Percentiles rank a stretch among this genome's conserved stretches.
Evolutionary conservation across 2,113 vertebrate genomes (phyloP).

Genomic region (Columba janthina): DNA sequence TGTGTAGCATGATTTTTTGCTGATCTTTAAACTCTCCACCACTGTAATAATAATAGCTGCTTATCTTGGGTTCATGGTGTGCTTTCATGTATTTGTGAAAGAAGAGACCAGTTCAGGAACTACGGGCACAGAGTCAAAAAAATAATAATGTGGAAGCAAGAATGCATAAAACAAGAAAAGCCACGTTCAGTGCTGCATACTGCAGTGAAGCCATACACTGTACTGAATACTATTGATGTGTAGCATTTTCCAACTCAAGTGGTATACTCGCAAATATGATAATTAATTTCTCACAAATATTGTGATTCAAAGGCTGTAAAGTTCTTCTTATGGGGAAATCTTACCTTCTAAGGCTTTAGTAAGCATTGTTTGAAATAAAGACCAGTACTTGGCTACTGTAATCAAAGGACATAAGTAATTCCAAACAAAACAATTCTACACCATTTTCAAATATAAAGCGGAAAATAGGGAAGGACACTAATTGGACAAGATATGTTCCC

Average conservation of each 20-base stretch:
- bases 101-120: not conserved
- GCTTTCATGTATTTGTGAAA: not conserved
- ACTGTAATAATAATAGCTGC: not conserved
- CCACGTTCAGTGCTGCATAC: not conserved
- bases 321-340: not conserved
- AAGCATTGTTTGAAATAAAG: not conserved
- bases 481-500: not conserved
- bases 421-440: not conserved
- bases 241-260: not conserved
- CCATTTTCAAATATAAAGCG: not conserved
- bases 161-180: not conserved
- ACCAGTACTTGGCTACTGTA: not conserved
- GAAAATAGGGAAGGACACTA: slow-evolving; percentile 14
- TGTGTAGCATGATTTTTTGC: not conserved
- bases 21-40: slow-evolving; percentile 19
- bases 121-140: not conserved
- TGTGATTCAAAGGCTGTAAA: not conserved
- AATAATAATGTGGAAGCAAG: not conserved
- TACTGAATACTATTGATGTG: not conserved
- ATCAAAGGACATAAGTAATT: not conserved
- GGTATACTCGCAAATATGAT: not conserved
- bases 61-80: not conserved
- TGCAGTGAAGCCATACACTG: not conserved
- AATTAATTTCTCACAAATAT: not conserved
- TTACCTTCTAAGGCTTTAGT: not conserved